phyloP scores from a whole-genome alignment of 2,797 vertebrate genomes.

The Acestrorhynchus altus region DNA sequence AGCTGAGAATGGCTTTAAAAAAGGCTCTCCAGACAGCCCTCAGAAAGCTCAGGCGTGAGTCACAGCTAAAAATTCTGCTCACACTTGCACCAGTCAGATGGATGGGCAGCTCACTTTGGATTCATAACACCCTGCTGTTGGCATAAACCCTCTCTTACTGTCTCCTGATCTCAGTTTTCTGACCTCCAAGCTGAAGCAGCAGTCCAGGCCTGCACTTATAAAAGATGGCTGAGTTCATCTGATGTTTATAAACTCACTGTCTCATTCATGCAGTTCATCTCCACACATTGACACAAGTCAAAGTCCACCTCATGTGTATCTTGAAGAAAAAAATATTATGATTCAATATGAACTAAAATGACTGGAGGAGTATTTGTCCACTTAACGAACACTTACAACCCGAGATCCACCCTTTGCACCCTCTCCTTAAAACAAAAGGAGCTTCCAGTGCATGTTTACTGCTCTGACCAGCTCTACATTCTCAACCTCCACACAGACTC shows the following conservation, averaged over 20 bases:
- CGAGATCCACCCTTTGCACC: too few species aligned
- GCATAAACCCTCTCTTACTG: not conserved
- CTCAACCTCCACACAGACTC: too few species aligned
- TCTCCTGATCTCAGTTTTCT: too few species aligned
- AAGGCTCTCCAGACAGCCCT: not conserved
- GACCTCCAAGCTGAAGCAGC: not conserved
- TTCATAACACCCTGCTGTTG: not conserved
- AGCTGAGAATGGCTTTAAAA: not conserved
- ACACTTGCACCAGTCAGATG: not conserved
- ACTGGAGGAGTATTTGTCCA: too few species aligned
- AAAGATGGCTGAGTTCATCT: not conserved
- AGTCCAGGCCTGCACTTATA: not conserved
- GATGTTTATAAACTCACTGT: not conserved
- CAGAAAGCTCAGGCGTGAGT: not conserved
- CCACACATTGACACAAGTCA: too few species aligned
- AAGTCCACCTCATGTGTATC: too few species aligned
- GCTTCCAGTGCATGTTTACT: too few species aligned
- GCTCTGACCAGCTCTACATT: too few species aligned
- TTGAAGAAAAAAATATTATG: too few species aligned
- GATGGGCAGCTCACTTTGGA: not conserved
- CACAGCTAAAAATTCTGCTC: slow-evolving; percentile 7
- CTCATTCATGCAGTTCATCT: not conserved
- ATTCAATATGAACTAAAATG: too few species aligned
- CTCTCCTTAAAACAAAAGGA: too few species aligned
- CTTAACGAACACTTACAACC: too few species aligned